Base-by-base conservation (phyloP, 2,888 invertebrate genomes). In the Oscheius sp. region DNA sequence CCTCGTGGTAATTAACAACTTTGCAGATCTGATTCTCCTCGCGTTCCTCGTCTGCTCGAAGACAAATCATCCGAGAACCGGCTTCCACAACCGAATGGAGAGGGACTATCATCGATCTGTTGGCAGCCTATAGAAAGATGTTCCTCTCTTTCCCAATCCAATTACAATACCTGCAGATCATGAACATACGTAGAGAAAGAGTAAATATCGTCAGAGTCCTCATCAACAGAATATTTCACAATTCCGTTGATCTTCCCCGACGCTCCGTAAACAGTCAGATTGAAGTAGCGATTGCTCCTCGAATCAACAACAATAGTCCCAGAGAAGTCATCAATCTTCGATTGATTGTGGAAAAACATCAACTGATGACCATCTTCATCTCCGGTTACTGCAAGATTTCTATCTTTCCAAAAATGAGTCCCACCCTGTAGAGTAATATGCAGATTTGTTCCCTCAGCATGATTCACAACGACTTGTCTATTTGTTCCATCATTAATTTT, bases 321-420 rank as follows among this genome's bases (percentile, higher is more conserved):
- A 17, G 74, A 68, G 65, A 85, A 85, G 48, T 83, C 84, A 6
- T 73, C 73, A 17, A 85, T 74, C 48, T 71, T 31, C 2, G 82
- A 82, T 15, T 83, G 75, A 52, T 86, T 86, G 76, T 85, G 85
- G 65, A 84, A 79, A 75, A 85, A 85, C 1, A 78, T 72, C n/a
- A 83, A 50, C 17, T 69, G 72, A 25, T 75, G 68, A 17, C 70
- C 75, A 10, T 64, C 72, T n/a, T 70, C 65, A 8, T 78, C 76
- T 4, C 73, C 75, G 17, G 73, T 58, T 57, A 76, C 77, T 77
- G 68, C 57, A 73, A 33, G 27, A 25, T 23, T 27, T 42, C 42
- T 42, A n/a, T n/a, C n/a, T n/a, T n/a, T n/a, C n/a, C n/a, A n/a
- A n/a, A n/a, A n/a, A n/a, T 10, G n/a, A 12, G 23, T n/a, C n/a